Percentiles rank a stretch among this genome's conserved stretches.
These are phyloP conservation scores for Caloenas nicobarica DNA, from an alignment of 2,113 vertebrate species.

Conservation along the genomic window DNA sequence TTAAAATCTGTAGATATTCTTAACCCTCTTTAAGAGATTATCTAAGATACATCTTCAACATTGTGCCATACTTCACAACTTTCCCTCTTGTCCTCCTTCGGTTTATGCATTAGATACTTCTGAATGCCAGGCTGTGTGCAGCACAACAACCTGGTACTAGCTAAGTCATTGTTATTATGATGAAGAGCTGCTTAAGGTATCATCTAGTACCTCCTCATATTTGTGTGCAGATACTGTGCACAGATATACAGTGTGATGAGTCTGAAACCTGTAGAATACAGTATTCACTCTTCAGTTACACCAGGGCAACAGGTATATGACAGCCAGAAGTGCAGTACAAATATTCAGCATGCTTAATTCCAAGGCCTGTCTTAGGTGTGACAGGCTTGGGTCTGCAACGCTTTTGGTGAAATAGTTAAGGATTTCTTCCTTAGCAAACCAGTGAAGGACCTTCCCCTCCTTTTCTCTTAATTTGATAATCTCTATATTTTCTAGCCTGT, in stretches of 20 bases:
- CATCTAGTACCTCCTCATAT: neutral
- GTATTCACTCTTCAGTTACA: neutral
- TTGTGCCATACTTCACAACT: neutral
- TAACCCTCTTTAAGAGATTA: neutral
- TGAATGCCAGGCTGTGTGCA: neutral
- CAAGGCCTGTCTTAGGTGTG: neutral
- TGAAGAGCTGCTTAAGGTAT: neutral
- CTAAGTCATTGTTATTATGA: no score
- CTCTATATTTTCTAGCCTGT: neutral
- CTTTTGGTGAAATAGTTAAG: neutral
- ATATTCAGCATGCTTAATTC: neutral
- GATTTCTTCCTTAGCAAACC: neutral
- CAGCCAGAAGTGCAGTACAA: neutral
- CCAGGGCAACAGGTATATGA: neutral
- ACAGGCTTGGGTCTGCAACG: neutral
- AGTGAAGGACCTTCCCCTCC: rapidly evolving
- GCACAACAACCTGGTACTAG: neutral
- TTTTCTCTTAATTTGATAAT: neutral
- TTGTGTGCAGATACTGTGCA: neutral
- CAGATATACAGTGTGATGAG: neutral
- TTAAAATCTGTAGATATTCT: neutral
- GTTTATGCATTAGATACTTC: neutral
- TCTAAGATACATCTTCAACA: neutral
- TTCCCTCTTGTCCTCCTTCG: neutral
- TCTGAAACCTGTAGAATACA: neutral